phyloP scores from a whole-genome alignment of 2,797 vertebrate species.

The Lagorchestes hirsutus region DNA sequence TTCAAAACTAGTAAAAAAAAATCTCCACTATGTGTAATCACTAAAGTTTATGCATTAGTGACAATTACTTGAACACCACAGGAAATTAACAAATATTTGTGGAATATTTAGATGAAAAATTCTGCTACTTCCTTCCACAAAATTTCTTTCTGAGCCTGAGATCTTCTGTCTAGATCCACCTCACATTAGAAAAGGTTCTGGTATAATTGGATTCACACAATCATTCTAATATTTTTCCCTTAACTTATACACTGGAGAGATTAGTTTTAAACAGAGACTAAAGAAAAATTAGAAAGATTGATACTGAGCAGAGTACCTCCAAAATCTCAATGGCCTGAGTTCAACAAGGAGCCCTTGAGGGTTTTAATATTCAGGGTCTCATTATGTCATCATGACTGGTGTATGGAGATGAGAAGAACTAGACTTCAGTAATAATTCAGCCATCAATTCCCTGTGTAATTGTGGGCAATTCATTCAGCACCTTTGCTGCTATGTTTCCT shows the following conservation, averaged over 20 bases:
- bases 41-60: neutral
- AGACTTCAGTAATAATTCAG: neutral
- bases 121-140: neutral
- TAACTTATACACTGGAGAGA: neutral
- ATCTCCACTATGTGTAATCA: neutral
- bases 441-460: neutral
- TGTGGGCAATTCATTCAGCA: neutral
- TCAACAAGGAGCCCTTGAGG: neutral
- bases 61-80: neutral
- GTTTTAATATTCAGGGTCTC: neutral
- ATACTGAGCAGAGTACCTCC: neutral
- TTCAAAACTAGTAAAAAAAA: neutral
- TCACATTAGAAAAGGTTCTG: neutral
- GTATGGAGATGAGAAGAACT: neutral
- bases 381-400: neutral
- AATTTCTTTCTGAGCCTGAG: neutral
- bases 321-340: neutral
- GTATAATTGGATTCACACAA: neutral
- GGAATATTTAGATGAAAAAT: neutral
- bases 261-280: neutral
- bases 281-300: neutral
- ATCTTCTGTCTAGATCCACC: neutral
- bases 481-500: neutral
- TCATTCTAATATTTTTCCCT: neutral
- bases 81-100: neutral